Conservation (phyloP, 2,888 invertebrate species). For the Acutogordius australiensis region DNA sequence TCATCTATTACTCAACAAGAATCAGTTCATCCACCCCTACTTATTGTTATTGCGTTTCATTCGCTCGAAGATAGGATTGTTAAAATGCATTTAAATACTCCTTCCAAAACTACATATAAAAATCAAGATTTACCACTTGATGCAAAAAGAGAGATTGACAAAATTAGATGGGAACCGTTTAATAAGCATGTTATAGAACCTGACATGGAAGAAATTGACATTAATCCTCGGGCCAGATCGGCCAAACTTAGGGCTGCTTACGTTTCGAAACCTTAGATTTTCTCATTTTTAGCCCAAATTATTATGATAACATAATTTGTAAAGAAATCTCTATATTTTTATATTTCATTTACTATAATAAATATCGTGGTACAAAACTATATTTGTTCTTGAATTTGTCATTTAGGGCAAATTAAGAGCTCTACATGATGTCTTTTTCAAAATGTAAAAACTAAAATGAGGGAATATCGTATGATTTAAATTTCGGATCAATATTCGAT, state of each 20-base stretch:
- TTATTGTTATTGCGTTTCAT: background rate
- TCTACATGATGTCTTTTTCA: too few species aligned
- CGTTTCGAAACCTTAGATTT: too few species aligned
- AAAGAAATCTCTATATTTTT: too few species aligned
- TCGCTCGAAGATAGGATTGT: background rate
- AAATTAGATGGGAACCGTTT: background rate
- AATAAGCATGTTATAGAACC: constrained; percentile 1
- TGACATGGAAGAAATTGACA: background rate
- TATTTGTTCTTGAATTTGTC: too few species aligned
- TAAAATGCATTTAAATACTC: background rate
- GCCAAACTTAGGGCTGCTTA: background rate
- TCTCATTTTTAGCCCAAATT: too few species aligned
- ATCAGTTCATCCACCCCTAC: background rate
- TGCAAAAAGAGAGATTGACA: background rate
- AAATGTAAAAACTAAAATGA: background rate
- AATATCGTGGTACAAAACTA: too few species aligned
- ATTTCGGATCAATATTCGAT: background rate
- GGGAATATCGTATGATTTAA: background rate
- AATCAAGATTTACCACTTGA: background rate
- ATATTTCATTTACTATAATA: too few species aligned
- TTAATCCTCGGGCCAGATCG: background rate
- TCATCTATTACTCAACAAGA: too few species aligned
- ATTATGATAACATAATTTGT: too few species aligned
- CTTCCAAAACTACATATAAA: background rate
- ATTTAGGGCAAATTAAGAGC: too few species aligned